phyloP scores from a whole-genome alignment of 2,888 invertebrate genomes.

The Chrysina gloriosa region DNA sequence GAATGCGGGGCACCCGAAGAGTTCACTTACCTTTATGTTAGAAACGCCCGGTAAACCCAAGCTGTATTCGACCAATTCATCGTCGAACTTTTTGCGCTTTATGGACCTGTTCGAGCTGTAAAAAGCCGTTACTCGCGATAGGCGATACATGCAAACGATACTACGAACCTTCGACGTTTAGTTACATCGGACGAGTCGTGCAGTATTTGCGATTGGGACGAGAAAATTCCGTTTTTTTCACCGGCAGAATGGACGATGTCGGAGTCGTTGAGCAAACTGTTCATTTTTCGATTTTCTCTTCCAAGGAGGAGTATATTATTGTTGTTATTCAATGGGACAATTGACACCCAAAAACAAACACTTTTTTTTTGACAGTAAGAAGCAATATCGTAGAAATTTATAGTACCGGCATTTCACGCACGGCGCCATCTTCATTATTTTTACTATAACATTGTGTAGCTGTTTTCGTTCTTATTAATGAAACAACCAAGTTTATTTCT shows the following conservation, averaged over 20 bases:
- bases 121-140: constrained; percentile 36
- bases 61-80: constrained; percentile 95
- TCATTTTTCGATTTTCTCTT: constrained; percentile 45
- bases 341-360: constrained; percentile 36
- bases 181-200: constrained; percentile 60
- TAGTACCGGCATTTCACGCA: too few relatives aligned
- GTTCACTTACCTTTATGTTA: constrained; percentile 62
- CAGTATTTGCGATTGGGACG: constrained; percentile 46
- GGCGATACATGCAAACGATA: constrained; percentile 4
- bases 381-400: too few relatives aligned
- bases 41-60: constrained; percentile 72
- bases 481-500: too few relatives aligned
- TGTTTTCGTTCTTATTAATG: too few relatives aligned
- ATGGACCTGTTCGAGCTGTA: constrained; percentile 91
- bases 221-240: constrained; percentile 47
- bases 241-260: constrained; percentile 53
- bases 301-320: constrained; percentile 32
- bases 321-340: constrained; percentile 14
- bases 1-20: too few relatives aligned
- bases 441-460: too few relatives aligned
- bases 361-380: constrained; percentile 34
- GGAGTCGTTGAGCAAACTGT: constrained; percentile 52
- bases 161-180: constrained; percentile 58
- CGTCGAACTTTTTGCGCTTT: constrained; percentile 95
- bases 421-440: too few relatives aligned